A percentile compares a stretch with the other conserved stretches of the same genome.
Evolutionary conservation across 2,888 invertebrate species (phyloP).

Genomic region (Tachina lurida): DNA sequence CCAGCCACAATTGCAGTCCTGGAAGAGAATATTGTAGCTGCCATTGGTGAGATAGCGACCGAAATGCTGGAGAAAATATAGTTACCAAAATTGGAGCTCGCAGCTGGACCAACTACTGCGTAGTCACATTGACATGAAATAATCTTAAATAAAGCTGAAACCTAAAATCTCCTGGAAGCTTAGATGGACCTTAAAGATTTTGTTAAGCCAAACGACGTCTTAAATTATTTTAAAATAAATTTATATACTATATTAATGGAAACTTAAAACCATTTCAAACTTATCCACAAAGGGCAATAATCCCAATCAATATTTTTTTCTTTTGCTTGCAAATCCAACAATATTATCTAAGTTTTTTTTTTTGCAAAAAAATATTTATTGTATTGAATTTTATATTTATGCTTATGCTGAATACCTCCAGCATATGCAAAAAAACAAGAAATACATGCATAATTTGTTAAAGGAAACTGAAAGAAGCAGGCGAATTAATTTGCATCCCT

Average conservation of each 20-base stretch:
- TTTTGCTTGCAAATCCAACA: background rate
- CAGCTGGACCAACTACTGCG: too few species aligned
- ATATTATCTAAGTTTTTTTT: background rate
- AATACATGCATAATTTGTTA: slow-evolving; percentile 6
- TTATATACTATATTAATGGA: background rate
- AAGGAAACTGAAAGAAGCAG: slow-evolving; percentile 10
- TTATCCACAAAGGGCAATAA: slow-evolving; percentile 16
- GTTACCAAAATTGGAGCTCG: too few species aligned
- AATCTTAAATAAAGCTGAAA: too few species aligned
- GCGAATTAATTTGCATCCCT: slow-evolving; percentile 62
- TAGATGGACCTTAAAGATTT: too few species aligned
- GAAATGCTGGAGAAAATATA: too few species aligned
- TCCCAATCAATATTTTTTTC: background rate
- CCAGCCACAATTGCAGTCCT: too few species aligned
- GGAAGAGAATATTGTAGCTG: too few species aligned
- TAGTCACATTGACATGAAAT: too few species aligned
- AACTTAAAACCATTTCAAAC: background rate
- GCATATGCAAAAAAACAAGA: slow-evolving; percentile 44
- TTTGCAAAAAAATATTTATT: slow-evolving; percentile 42
- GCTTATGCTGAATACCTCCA: background rate
- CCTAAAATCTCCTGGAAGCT: too few species aligned
- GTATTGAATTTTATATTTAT: slow-evolving; percentile 17
- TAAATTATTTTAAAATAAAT: background rate
- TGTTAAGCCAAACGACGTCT: too few species aligned
- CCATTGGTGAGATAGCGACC: too few species aligned